Evolutionary conservation across 2,113 vertebrate genomes (phyloP), one percentile per base, ranked within the genome.

Genomic region (Halichoerus grypus): DNA sequence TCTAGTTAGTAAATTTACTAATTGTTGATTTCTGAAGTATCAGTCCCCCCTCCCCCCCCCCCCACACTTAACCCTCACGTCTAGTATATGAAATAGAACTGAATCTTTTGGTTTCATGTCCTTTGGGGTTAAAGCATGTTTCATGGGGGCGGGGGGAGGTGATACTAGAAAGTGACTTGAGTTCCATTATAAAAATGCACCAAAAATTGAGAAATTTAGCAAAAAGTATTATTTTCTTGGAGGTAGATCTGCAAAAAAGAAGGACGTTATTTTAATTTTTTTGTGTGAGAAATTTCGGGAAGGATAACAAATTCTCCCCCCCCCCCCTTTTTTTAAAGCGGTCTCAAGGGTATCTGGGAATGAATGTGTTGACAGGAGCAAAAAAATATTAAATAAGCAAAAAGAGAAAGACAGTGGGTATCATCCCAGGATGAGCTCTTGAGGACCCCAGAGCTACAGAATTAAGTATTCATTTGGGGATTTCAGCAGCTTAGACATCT

Each of bases 281-380:
- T n/a, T 63, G 24, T 65, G 26, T 65, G 61, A 93, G 65, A 83
- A 57, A 51, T 92, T 86, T 96, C 65, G 36, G 72, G 67, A 87
- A 94, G 33, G 55, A 31, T 92, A 94, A 76, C 53, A 91, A 91
- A 42, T 8, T 19, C 8, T 67, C 9, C 11, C 49, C 28, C 49
- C 49, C 16, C 10, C 3, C 21, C 10, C 6, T 51, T 11, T 33
- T 67, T 84, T 79, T 9, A 57, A 67, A 53, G n/a, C 18, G 28
- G 3, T 92, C 72, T 93, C 42, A 74, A 89, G 33, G 42, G 92
- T 90, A 49, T 95, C 93, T 88, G 72, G 65, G 69, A 92, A 77
- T 72, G 46, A 80, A 79, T 69, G 15, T 63, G 31, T 91, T 61
- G 51, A 61, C 2, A 80, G 15, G 59, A 49, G 18, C 42, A 87